These are phyloP conservation scores for Podocnemis expansa DNA, from an alignment of 2,113 vertebrate species.

Conservation along the genomic window DNA sequence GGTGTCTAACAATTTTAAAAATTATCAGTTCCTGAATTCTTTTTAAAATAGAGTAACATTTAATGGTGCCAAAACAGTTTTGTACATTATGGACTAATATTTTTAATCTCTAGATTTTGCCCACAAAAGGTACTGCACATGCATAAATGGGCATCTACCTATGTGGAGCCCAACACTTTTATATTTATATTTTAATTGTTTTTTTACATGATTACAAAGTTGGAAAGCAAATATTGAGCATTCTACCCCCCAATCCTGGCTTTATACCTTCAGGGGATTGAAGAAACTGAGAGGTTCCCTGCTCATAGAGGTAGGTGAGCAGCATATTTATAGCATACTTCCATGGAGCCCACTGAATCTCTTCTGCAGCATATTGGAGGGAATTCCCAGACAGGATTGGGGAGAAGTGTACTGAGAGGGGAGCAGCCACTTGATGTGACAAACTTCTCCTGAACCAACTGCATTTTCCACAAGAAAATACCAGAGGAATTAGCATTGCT, in stretches of 20 bases:
- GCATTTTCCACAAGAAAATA: neutral
- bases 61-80: neutral
- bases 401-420: accelerated
- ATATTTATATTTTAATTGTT: neutral
- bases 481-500: neutral
- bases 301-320: neutral
- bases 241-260: neutral
- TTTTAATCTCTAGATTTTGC: neutral
- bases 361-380: neutral
- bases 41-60: neutral
- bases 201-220: neutral
- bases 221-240: neutral
- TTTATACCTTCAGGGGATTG: accelerated
- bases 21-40: neutral
- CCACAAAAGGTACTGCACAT: neutral
- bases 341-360: accelerated
- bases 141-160: neutral
- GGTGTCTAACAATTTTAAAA: neutral
- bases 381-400: accelerated
- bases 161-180: accelerated
- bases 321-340: accelerated
- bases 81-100: neutral
- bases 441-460: neutral
- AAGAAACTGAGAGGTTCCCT: neutral
- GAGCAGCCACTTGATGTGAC: neutral